Evolutionary conservation across 2,888 invertebrate genomes (phyloP).

Genomic region (Carpatolechia fugitivella): DNA sequence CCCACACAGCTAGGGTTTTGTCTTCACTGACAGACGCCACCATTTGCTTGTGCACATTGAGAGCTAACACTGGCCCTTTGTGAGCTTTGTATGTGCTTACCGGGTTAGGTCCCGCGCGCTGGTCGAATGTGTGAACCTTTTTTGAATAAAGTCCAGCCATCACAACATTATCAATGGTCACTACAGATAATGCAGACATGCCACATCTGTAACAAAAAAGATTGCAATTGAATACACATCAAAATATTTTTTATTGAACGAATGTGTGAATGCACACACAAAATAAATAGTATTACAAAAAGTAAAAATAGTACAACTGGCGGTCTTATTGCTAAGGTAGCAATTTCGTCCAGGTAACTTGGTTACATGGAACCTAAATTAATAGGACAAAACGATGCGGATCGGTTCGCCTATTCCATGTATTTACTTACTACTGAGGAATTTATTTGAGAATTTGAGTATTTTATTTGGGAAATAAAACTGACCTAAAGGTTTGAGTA

Average conservation of each 20-base stretch:
- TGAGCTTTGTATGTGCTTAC: conserved; percentile 71
- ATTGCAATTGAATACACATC: background rate
- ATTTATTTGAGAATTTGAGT: no score
- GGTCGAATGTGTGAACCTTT: conserved; percentile 75
- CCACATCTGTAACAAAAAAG: conserved; percentile 48
- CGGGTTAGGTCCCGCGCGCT: conserved; percentile 58
- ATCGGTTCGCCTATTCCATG: no score
- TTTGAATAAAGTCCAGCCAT: conserved; percentile 78
- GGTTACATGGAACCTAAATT: no score
- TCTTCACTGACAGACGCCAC: conserved; percentile 81
- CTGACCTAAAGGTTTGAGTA: conserved; percentile 69
- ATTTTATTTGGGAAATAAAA: no score
- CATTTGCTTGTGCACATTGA: conserved; percentile 58
- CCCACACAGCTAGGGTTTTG: conserved; percentile 77
- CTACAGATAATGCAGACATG: conserved; percentile 77
- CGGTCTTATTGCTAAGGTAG: no score
- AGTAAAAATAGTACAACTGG: no score
- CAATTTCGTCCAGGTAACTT: no score
- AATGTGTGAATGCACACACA: no score
- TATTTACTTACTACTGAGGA: no score
- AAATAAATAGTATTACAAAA: no score
- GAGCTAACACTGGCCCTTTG: conserved; percentile 71
- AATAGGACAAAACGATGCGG: no score
- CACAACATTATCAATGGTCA: conserved; percentile 64
- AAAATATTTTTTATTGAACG: background rate